These are phyloP conservation scores for Lateolabrax maculatus DNA, from an alignment of 2,797 vertebrate genomes.

Conservation along the genomic window DNA sequence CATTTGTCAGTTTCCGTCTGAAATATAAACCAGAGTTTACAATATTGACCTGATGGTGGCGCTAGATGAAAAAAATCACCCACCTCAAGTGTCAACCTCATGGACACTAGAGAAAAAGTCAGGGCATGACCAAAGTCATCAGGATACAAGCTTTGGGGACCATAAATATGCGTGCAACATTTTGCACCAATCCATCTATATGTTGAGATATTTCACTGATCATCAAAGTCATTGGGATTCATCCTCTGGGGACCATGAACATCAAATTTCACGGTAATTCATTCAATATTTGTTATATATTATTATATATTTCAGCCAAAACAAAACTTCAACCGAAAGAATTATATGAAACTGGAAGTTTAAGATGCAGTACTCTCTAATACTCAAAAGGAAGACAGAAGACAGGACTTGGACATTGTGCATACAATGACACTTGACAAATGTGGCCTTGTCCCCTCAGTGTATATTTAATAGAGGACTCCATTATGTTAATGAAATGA, in stretches of 20 bases:
- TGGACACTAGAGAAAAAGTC: background rate
- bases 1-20: background rate
- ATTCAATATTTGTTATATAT: background rate
- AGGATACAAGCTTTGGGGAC: background rate
- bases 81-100: background rate
- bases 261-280: background rate
- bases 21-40: background rate
- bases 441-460: constrained; percentile 37
- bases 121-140: background rate
- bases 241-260: background rate
- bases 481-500: constrained; percentile 75
- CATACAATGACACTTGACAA: constrained; percentile 47
- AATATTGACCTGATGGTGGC: background rate
- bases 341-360: background rate
- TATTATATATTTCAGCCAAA: no score
- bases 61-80: background rate
- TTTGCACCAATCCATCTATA: no score
- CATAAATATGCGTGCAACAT: background rate
- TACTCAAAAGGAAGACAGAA: no score
- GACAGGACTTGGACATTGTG: background rate
- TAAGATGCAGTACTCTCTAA: no score
- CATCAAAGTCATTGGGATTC: background rate
- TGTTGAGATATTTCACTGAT: background rate
- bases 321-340: background rate
- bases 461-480: constrained; percentile 52